Evolutionary conservation across 2,888 invertebrate species (phyloP), one percentile per base, ranked within the genome.

Genomic region (Hydropsyche betteni): DNA sequence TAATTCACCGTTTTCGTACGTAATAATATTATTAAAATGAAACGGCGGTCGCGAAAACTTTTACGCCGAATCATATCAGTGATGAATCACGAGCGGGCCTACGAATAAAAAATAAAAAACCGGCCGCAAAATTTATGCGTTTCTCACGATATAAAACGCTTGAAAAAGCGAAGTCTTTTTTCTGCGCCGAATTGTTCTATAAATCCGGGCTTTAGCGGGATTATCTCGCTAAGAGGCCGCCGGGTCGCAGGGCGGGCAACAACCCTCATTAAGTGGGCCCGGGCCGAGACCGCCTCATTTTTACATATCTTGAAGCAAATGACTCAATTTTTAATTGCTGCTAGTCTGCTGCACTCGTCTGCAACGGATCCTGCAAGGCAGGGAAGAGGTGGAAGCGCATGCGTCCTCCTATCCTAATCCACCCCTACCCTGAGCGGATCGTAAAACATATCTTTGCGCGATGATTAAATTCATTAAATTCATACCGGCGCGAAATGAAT

Each of bases 391-490:
- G 24, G 24, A 44, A 44, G 44, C 64, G 36, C 64, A 34, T 12
- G 36, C 36, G 36, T 12, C 34, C n/a, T 8, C 12, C 33, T 8
- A 34, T 8, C 12, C 33, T 8, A 34, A 64, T n/a, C 36, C 36
- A 7, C 64, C 64, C 64, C 34, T 34, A 34, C 34, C 64, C 68
- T 50, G 55, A 53, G 68, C 74, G 44, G 55, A 69, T 73, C 72
- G 73, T 69, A 74, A 72, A 72, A 68, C 76, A 72, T 70, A 68
- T 74, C 76, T 76, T 70, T 68, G 58, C 69, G 55, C 69, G 68
- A 68, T 76, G 73, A 76, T 76, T 76, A 76, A 76, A 74, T 73
- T 76, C 76, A 76, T 76, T 76, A 73, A 70, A 70, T 70, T 69
- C 69, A 69, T 69, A 44, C 50, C 64, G 16, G 64, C 64, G 64